phyloP scores from a whole-genome alignment of 2,113 vertebrate species.

The Strigops habroptila region DNA sequence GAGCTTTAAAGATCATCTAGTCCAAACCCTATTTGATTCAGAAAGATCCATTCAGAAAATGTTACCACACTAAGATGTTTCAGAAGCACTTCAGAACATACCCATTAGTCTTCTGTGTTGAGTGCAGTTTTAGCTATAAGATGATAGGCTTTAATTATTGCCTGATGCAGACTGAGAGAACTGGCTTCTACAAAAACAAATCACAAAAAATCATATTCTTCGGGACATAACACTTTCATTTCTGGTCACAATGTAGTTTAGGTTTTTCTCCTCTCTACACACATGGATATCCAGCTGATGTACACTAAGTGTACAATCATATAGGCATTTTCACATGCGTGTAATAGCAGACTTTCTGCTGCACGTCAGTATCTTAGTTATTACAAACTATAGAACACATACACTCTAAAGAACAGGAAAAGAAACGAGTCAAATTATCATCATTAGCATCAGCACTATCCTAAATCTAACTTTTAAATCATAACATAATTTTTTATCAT shows the following conservation, averaged over 20 bases:
- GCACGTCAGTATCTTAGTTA: not conserved
- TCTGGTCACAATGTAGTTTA: not conserved
- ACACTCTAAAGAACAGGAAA: not conserved
- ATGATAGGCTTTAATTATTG: not conserved
- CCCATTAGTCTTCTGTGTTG: not conserved
- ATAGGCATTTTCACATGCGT: not conserved
- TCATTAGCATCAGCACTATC: not conserved
- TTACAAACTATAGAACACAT: not conserved
- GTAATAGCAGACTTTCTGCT: not conserved
- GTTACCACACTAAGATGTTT: not conserved
- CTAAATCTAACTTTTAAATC: not conserved
- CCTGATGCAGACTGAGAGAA: not conserved
- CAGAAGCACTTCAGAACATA: not conserved
- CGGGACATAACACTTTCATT: not conserved
- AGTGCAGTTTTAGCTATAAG: not conserved
- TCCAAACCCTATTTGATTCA: not conserved
- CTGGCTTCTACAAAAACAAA: not conserved
- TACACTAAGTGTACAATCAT: not conserved
- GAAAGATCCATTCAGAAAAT: not conserved
- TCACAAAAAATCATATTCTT: not conserved
- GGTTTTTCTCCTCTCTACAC: not conserved
- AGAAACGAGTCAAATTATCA: not conserved
- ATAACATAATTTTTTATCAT: not conserved
- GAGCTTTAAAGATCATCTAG: not conserved
- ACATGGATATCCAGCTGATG: not conserved